Evolutionary conservation across 1,140 invertebrate species (phyloP), one percentile per base, ranked within the genome.

Genomic region (Papilio polytes): DNA sequence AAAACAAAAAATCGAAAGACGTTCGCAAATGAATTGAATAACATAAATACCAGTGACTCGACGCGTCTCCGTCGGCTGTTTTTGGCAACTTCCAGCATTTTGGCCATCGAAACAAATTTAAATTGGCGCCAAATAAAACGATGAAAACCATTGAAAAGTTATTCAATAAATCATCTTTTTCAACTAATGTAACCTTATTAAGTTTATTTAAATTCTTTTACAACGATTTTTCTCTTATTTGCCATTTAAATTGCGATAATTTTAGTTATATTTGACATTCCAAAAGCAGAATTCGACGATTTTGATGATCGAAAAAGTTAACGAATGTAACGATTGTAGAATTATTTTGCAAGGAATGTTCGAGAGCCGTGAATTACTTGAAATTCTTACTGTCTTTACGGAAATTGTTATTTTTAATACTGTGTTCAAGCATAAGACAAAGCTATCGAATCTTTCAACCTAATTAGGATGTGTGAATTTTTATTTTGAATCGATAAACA

Each of bases 91-190:
- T 59, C 26, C 22, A 66, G 63, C 13, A 22, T 66, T 66, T 66
- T 66, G 22, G 63, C 63, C 26, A 66, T 66, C 63, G 63, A 26
- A 66, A 66, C 63, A 66, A 66, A 66, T 66, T 66, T 66, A 66
- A 66, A 66, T 66, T 66, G 63, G 26, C 63, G 63, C 26, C 63
- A 66, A 66, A 66, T 66, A 26, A 36, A 26, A 26, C 63, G 63
- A 26, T 66, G 63, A 66, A 18, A 66, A 66, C 9, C 13, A 15
- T 31, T 26, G 22, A 31, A 66, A 66, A 31, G 63, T 66, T 31
- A 36, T 66, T 66, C 4, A 66, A 66, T 66, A 66, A 66, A 66
- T 66, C 63, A 66, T 66, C 63, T 66, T 66, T 66, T 66, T 66
- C 26, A 66, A 66, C 63, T 66, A 66, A 66, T 66, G 26, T 31